These are phyloP conservation scores for Meiosimyza decipiens DNA, from an alignment of 2,888 invertebrate genomes.

Conservation along the genomic window DNA sequence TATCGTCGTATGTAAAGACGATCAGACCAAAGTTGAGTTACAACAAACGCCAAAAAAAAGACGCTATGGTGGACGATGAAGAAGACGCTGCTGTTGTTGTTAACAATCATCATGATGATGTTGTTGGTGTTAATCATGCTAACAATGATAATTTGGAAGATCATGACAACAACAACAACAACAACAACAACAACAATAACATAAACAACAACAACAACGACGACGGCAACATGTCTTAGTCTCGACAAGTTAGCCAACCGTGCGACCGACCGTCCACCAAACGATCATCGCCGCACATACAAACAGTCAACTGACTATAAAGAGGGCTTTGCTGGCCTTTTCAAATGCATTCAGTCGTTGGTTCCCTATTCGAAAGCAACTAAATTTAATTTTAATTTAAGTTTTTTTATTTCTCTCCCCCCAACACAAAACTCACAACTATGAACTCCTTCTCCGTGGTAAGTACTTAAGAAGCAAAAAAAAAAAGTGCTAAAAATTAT, in stretches of 20 bases:
- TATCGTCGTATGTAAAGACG: too few relatives aligned
- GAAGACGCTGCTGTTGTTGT: constrained; percentile 48
- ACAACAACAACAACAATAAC: too few relatives aligned
- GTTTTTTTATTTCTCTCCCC: constrained; percentile 63
- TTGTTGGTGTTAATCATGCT: neutral
- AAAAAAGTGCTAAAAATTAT: constrained; percentile 14
- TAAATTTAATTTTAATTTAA: constrained; percentile 64
- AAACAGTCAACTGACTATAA: constrained; percentile 59
- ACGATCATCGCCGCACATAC: neutral
- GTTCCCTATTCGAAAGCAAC: constrained; percentile 67
- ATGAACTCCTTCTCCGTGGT: constrained; percentile 69
- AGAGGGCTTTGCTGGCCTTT: constrained; percentile 63
- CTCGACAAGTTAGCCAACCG: neutral
- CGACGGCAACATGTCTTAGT: constrained; percentile 21
- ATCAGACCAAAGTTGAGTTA: too few relatives aligned
- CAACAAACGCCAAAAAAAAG: neutral
- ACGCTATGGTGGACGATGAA: constrained; percentile 47
- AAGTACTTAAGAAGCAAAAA: constrained; percentile 51
- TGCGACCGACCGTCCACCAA: constrained; percentile 25
- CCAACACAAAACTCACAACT: constrained; percentile 64
- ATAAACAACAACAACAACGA: constrained; percentile 39
- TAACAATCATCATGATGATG: constrained; percentile 33
- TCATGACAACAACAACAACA: constrained; percentile 34
- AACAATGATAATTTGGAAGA: constrained; percentile 9
- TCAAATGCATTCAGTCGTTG: constrained; percentile 68